Evolutionary conservation across 2,888 invertebrate species (phyloP).

Genomic region (Lithophane leautieri): DNA sequence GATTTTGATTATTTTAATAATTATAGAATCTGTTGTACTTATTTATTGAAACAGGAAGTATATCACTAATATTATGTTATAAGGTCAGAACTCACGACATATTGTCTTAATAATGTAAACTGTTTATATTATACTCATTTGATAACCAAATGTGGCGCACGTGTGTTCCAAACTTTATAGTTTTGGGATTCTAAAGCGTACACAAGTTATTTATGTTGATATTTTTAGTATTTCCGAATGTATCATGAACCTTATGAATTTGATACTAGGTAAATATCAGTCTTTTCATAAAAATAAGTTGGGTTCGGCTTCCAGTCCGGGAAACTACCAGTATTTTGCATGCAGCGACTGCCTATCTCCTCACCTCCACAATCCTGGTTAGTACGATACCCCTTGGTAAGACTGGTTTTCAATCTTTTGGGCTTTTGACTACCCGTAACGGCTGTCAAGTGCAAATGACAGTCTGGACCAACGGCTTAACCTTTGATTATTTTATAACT

Average conservation of each 20-base stretch:
- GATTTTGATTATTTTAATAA: too few relatives aligned
- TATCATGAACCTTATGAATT: neutral
- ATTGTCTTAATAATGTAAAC: constrained; percentile 56
- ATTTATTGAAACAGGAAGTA: constrained; percentile 43
- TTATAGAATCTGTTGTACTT: constrained; percentile 1
- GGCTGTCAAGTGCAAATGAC: too few relatives aligned
- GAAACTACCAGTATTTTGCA: neutral
- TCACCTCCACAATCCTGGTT: too few relatives aligned
- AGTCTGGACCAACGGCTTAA: too few relatives aligned
- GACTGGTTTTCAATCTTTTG: too few relatives aligned
- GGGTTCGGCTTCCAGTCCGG: neutral
- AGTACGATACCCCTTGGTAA: too few relatives aligned
- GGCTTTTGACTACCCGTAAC: too few relatives aligned
- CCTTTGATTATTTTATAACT: too few relatives aligned
- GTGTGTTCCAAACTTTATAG: constrained; percentile 49
- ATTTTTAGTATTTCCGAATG: constrained; percentile 21
- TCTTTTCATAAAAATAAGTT: neutral
- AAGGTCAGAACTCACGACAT: constrained; percentile 51
- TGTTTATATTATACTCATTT: constrained; percentile 50
- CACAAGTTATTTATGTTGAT: constrained; percentile 17
- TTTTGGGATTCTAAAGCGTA: constrained; percentile 1
- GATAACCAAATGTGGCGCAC: constrained; percentile 59
- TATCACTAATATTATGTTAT: constrained; percentile 30
- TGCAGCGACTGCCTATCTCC: neutral
- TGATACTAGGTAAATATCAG: neutral